Evolutionary conservation across 2,113 vertebrate species (phyloP), one percentile per base, ranked within the genome.

Genomic region (Anoplopoma fimbria): DNA sequence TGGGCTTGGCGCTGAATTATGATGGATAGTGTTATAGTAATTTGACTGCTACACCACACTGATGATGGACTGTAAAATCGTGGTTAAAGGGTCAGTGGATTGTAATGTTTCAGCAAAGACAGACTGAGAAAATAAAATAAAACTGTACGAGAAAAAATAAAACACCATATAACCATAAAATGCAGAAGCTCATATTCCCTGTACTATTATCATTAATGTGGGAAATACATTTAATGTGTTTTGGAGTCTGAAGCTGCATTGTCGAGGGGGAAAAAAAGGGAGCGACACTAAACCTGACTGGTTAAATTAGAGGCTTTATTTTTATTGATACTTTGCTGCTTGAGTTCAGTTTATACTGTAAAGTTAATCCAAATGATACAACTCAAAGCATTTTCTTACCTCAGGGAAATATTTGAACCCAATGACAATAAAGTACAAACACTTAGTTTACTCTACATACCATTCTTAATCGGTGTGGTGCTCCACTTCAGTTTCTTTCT

Each of bases 311-410:
- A 25, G 47, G 47, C 25, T 40, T 71, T n/a, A n/a, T n/a, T 40
- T 40, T 19, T 65, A 57, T 9, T 42, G 38, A 74, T 23, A 27
- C 31, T 64, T 2, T 25, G 42, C 45, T 62, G 58, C 9, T 17
- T 40, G 31, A 34, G 2, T 58, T 14, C 68, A 45, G 38, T 2
- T n/a, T 1, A 29, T 40, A 34, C 67, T 51, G 62, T 61, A 15
- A 70, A 76, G 72, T 61, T 49, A 38, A 85, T 40, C 7, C 21
- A 49, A 38, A 76, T 42, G 13, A n/a, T 61, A 34, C 51, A 67
- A 40, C n/a, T n/a, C 21, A 60, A 23, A 29, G 25, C 21, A 49
- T 58, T 60, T 68, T 61, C 9, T 34, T 8, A 27, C 45, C 19
- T 57, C 58, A 25, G 19, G 4, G 49, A 58, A 58, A 64, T 49